Percentiles rank a stretch among this genome's conserved stretches.
phyloP scores from a whole-genome alignment of 1,140 invertebrate species.

The Drosophila kikkawai region DNA sequence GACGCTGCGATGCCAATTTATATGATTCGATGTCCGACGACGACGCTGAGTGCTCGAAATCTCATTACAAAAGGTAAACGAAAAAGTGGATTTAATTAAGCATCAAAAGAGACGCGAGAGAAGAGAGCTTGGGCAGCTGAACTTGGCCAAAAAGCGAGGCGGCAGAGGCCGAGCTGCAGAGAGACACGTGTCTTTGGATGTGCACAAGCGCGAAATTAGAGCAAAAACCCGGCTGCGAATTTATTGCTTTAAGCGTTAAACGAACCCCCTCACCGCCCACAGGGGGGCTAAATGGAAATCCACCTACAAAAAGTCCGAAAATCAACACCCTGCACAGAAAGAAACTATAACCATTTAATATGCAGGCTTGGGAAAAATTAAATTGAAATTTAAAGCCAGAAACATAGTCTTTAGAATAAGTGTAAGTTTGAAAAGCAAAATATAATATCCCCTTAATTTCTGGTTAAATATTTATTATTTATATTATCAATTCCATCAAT shows the following conservation, averaged over 20 bases:
- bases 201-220: conserved; percentile 63
- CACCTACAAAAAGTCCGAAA: conserved; percentile 9
- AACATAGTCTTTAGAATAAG: not conserved
- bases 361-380: too few relatives aligned
- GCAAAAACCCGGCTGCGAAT: conserved; percentile 50
- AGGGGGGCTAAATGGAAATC: conserved; percentile 25
- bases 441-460: not conserved
- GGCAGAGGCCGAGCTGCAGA: conserved; percentile 22
- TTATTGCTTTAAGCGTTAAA: conserved; percentile 43
- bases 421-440: not conserved
- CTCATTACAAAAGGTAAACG: conserved; percentile 79
- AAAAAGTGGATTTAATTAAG: conserved; percentile 78
- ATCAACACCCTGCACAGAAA: conserved; percentile 18
- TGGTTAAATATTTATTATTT: not conserved
- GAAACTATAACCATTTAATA: not conserved
- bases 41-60: conserved; percentile 62
- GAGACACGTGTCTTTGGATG: conserved; percentile 57
- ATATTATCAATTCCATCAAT: not conserved
- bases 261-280: conserved; percentile 6
- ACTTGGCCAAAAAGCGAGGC: conserved; percentile 29
- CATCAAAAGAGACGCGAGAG: conserved; percentile 66
- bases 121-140: conserved; percentile 17
- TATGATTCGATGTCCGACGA: conserved; percentile 69
- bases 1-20: conserved; percentile 56
- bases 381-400: not conserved